Percentiles rank a stretch among this genome's conserved stretches.
phyloP scores from a whole-genome alignment of 2,888 invertebrate species.

The Fissipunctia ypsillon region DNA sequence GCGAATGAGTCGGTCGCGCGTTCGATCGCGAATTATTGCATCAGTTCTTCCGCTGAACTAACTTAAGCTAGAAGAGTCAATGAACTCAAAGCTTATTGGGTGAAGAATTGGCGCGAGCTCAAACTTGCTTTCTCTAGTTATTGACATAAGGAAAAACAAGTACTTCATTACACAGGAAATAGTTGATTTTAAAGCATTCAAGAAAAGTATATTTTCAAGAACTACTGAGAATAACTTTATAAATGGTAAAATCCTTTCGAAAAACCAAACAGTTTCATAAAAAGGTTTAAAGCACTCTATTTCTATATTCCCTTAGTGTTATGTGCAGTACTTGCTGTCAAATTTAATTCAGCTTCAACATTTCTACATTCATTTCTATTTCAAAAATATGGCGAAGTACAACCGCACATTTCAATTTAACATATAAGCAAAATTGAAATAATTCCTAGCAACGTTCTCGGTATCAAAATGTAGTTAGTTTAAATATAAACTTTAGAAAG shows the following conservation, averaged over 20 bases:
- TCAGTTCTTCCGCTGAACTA: too few species aligned
- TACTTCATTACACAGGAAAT: not conserved
- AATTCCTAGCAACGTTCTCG: not conserved
- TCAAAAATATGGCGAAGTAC: not conserved
- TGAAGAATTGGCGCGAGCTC: too few species aligned
- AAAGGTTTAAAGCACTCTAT: not conserved
- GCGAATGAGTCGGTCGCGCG: too few species aligned
- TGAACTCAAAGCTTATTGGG: too few species aligned
- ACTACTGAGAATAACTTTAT: not conserved
- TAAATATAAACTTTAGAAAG: constrained; percentile 33
- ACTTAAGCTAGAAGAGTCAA: too few species aligned
- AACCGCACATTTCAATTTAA: constrained; percentile 8
- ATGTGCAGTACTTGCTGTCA: not conserved
- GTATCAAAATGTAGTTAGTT: constrained; percentile 1
- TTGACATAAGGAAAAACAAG: not conserved
- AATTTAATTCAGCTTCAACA: not conserved
- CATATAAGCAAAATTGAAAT: constrained; percentile 8
- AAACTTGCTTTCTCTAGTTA: not conserved
- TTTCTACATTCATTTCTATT: not conserved
- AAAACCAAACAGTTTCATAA: not conserved
- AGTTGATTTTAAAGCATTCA: not conserved
- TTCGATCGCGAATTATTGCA: too few species aligned
- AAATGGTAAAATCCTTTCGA: not conserved
- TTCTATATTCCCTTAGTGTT: not conserved
- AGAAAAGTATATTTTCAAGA: not conserved